A percentile compares a stretch with the other conserved stretches of the same genome.
These are phyloP conservation scores for Piprites chloris DNA, from an alignment of 2,113 vertebrate genomes.

Conservation along the genomic window DNA sequence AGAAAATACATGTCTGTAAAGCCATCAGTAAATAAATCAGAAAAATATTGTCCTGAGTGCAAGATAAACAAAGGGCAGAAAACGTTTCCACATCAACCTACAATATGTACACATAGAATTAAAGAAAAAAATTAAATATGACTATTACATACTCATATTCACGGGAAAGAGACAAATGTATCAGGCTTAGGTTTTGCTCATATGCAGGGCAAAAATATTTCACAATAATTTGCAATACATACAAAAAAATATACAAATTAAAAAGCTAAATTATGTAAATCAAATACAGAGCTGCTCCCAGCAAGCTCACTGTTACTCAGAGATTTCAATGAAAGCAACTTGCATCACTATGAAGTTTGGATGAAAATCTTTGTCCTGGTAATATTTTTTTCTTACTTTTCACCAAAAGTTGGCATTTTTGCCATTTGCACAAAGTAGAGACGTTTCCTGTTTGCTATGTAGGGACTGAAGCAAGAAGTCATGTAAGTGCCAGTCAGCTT, in stretches of 20 bases:
- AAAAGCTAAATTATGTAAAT: neutral
- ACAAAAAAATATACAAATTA: neutral
- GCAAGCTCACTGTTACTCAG: neutral
- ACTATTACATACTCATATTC: neutral
- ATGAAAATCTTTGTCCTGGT: constrained; percentile 29
- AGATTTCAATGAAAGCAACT: neutral
- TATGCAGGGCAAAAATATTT: neutral
- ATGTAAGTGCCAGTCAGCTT: constrained; percentile 19
- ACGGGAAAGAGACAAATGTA: neutral
- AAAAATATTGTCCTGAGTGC: neutral
- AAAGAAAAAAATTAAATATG: neutral
- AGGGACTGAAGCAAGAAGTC: constrained; percentile 62
- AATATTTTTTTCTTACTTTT: neutral
- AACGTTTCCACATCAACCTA: neutral
- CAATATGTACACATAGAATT: neutral
- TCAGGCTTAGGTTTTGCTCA: neutral
- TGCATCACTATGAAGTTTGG: constrained; percentile 10
- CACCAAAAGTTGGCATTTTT: constrained; percentile 46
- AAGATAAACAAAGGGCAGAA: neutral
- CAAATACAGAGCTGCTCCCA: neutral
- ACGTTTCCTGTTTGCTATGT: constrained; percentile 59
- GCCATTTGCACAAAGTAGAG: constrained; percentile 55
- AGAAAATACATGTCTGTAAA: neutral
- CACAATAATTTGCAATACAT: neutral
- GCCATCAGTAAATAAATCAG: neutral